A percentile compares a stretch with the other conserved stretches of the same genome.
These are phyloP conservation scores for Cyprinodon tularosa DNA, from an alignment of 2,113 vertebrate species.

Conservation along the genomic window DNA sequence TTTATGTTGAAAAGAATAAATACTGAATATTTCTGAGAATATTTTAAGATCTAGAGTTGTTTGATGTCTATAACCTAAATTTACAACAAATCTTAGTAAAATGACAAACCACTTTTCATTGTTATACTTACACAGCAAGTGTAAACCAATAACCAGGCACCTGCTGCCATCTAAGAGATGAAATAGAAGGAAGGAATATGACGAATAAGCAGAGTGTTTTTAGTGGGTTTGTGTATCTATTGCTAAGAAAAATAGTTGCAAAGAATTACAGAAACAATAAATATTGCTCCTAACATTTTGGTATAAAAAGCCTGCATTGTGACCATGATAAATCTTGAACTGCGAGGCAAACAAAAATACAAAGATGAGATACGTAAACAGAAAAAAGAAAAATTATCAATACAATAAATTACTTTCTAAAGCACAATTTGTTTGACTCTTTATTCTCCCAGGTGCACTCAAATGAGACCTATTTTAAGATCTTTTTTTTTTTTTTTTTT, in stretches of 20 bases:
- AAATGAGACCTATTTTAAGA: neutral
- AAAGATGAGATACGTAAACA: too few relatives aligned
- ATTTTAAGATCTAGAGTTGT: neutral
- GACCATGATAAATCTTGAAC: too few relatives aligned
- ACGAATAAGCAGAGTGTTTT: neutral
- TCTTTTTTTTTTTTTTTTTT: neutral
- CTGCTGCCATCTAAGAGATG: too few relatives aligned
- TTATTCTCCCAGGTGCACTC: neutral
- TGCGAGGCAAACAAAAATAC: too few relatives aligned
- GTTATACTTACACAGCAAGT: neutral
- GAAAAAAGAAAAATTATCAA: too few relatives aligned
- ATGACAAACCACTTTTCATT: neutral
- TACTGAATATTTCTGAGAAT: neutral
- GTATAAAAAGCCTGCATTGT: too few relatives aligned
- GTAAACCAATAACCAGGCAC: rapidly evolving
- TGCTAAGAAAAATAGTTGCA: neutral
- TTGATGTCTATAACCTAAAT: neutral
- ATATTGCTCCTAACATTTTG: too few relatives aligned
- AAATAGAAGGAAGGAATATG: neutral
- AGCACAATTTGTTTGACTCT: neutral
- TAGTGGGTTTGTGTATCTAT: neutral
- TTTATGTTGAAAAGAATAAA: neutral
- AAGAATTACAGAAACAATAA: neutral
- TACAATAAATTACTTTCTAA: neutral
- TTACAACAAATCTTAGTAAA: neutral